phyloP scores from a whole-genome alignment of 2,888 invertebrate genomes.

The Alloplasta piceator region DNA sequence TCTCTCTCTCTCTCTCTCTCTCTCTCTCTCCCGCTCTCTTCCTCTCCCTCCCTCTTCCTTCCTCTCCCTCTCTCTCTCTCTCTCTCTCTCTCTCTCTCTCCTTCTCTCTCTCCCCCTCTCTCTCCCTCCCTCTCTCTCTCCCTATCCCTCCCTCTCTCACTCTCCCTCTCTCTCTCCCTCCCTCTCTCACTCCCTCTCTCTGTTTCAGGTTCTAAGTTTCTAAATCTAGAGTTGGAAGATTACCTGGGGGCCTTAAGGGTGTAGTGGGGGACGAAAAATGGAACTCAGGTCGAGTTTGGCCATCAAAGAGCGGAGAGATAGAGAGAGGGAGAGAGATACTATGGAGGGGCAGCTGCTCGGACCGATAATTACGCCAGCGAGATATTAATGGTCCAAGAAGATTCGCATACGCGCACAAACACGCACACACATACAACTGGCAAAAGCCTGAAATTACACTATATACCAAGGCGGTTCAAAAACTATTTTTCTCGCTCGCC shows the following conservation, averaged over 20 bases:
- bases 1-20: too few relatives aligned
- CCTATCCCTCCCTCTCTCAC: too few relatives aligned
- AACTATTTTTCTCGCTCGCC: background rate
- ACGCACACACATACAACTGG: slow-evolving; percentile 60
- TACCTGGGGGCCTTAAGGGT: background rate
- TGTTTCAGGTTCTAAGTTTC: slow-evolving; percentile 2
- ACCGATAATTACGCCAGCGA: slow-evolving; percentile 79
- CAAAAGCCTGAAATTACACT: slow-evolving; percentile 22
- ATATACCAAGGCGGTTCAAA: slow-evolving; percentile 17
- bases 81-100: background rate
- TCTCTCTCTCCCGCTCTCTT: too few relatives aligned
- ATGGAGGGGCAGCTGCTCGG: slow-evolving; percentile 74
- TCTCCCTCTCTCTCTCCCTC: background rate
- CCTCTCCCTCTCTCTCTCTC: background rate
- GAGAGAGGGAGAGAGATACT: slow-evolving; percentile 56
- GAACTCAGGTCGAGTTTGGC: slow-evolving; percentile 11
- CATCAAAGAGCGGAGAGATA: background rate
- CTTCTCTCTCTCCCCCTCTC: background rate
- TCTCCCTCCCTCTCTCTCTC: too few relatives aligned
- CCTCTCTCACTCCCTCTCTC: background rate
- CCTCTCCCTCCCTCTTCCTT: background rate
- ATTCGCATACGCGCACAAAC: slow-evolving; percentile 70
- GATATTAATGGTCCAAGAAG: slow-evolving; percentile 77
- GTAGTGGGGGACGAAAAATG: background rate
- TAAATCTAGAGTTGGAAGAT: background rate